Evolutionary conservation across 2,113 vertebrate genomes (phyloP), one percentile per base, ranked within the genome.

Genomic region (Regulus satrapa): DNA sequence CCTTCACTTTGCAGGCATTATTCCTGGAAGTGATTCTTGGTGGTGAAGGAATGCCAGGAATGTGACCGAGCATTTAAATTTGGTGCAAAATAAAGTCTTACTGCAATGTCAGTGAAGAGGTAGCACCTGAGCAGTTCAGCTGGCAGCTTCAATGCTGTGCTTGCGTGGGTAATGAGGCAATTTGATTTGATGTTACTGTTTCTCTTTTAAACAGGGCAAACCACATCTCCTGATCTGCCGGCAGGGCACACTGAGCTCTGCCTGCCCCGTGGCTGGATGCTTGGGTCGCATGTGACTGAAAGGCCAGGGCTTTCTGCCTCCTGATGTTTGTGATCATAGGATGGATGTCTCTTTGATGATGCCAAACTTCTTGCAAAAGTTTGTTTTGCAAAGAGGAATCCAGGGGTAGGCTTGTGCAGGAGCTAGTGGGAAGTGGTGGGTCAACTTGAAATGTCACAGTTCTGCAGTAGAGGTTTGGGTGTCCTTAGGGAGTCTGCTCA

Each of bases 191-290:
- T 2, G 4, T 49, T 71, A 20, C n/a, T 51, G 14, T 71, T 67
- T 74, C 40, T 67, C 34, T 69, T 69, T 51, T 9, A 24, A 49
- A 14, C 18, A 31, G 63, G 38, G 32, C 16, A 55, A 71, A 28
- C 34, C 34, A 7, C 19, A 2, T 4, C 21, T 24, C 26, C 26
- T 0, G 9, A 6, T 11, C 1, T 3, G 20, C 5, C n/a, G n/a
- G n/a, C n/a, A n/a, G n/a, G n/a, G n/a, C n/a, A n/a, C n/a, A n/a
- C n/a, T 34, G 43, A 11, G 54, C 76, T 61, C 54, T 66, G 38
- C 36, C 31, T 2, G 2, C 63, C 28, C 0, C 0, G 0, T 43
- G 62, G 43, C 32, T 1, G 0, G 34, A 1, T 0, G 1, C 23
- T 6, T 26, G 32, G 43, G 29, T 43, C 1, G 4, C 10, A 3